A percentile compares a stretch with the other conserved stretches of the same genome.
Evolutionary conservation across 2,113 vertebrate genomes (phyloP).

Genomic region (Myanophis thanlyinensis): DNA sequence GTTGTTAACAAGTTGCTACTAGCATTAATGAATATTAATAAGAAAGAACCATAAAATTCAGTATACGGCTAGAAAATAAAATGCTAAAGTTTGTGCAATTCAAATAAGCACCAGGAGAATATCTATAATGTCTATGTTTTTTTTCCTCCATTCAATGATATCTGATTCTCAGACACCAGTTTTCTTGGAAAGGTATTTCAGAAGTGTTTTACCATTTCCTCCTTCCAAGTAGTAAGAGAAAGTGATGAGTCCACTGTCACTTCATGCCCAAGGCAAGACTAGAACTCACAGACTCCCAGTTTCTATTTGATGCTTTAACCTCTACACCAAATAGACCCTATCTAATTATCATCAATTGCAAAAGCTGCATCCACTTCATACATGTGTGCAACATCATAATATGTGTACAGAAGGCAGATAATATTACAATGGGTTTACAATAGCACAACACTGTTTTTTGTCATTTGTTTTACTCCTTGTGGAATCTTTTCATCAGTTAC

Average conservation of each 20-base stretch:
- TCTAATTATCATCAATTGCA: not conserved
- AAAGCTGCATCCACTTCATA: not conserved
- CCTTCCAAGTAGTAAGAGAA: not conserved
- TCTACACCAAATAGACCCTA: not conserved
- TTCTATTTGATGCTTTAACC: not conserved
- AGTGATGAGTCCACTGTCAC: not conserved
- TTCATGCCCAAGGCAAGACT: not conserved
- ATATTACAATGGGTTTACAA: not conserved
- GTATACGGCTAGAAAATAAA: slow-evolving; percentile 37
- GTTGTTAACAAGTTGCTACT: not conserved
- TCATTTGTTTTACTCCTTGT: not conserved
- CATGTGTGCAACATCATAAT: not conserved
- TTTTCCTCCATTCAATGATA: not conserved
- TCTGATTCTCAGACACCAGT: not conserved
- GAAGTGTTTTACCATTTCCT: not conserved
- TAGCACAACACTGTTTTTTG: not conserved
- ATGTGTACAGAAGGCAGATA: not conserved
- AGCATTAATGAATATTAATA: slow-evolving; percentile 26
- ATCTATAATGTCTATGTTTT: slow-evolving; percentile 18
- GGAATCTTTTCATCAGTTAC: not conserved
- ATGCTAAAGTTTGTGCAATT: slow-evolving; percentile 37
- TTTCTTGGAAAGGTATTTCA: not conserved
- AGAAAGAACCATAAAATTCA: slow-evolving; percentile 32
- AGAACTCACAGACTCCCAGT: not conserved
- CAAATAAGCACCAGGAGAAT: slow-evolving; percentile 49